Evolutionary conservation across 2,113 vertebrate genomes (phyloP).

Genomic region (Pogona vitticeps): DNA sequence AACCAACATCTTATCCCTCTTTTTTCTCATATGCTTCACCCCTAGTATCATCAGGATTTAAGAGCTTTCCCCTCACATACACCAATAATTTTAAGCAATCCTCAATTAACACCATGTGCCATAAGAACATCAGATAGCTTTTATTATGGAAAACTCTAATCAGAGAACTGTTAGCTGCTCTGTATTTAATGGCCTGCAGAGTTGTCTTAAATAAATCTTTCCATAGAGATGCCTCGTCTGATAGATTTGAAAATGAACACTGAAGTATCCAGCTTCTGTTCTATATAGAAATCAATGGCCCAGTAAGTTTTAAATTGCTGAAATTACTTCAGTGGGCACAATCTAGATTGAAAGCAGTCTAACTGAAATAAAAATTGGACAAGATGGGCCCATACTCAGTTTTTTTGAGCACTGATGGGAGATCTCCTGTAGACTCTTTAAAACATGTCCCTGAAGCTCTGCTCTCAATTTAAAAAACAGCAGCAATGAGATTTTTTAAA

Average conservation of each 20-base stretch:
- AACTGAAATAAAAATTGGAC: not conserved
- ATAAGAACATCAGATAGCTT: conserved; percentile 40
- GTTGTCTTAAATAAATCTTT: conserved; percentile 35
- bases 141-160: conserved; percentile 41
- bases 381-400: not conserved
- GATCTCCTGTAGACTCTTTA: not conserved
- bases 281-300: conserved; percentile 21
- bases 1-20: not conserved
- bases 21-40: not conserved
- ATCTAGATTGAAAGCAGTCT: conserved; percentile 14
- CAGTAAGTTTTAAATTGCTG: not conserved
- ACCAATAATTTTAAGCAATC: not conserved
- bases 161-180: conserved; percentile 40
- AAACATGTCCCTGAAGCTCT: not conserved
- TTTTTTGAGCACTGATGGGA: not conserved
- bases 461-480: not conserved
- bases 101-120: conserved; percentile 29
- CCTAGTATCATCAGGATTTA: not conserved
- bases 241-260: conserved; percentile 32
- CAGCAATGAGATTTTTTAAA: not conserved
- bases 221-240: conserved; percentile 29
- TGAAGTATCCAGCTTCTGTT: conserved; percentile 26
- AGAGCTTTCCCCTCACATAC: not conserved
- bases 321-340: not conserved
- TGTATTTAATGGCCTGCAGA: conserved; percentile 38